phyloP scores from a whole-genome alignment of 2,888 invertebrate genomes.

The Molorchus minor region DNA sequence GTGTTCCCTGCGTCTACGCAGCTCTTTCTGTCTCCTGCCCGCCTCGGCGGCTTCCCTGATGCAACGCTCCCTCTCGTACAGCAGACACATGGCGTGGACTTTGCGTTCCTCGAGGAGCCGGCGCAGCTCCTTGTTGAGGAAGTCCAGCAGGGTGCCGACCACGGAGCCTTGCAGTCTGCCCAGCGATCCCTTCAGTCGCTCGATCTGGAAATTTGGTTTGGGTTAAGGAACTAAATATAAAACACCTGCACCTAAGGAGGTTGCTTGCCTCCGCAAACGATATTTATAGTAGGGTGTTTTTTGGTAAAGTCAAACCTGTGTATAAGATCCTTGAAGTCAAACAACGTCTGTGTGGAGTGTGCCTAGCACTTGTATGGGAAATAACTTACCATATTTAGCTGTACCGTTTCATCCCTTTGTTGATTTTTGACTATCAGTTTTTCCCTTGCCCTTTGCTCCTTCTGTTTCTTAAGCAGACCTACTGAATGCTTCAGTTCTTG shows the following conservation, averaged over 20 bases:
- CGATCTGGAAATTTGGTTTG: slow-evolving; percentile 59
- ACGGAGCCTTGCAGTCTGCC: slow-evolving; percentile 77
- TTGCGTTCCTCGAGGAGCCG: slow-evolving; percentile 80
- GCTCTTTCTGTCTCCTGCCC: slow-evolving; percentile 80
- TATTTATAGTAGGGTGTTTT: too few species aligned
- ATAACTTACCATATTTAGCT: slow-evolving; percentile 43
- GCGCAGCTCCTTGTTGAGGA: slow-evolving; percentile 79
- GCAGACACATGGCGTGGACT: slow-evolving; percentile 79
- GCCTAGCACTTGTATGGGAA: too few species aligned
- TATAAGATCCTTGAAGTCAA: too few species aligned
- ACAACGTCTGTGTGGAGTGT: too few species aligned
- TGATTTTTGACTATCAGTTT: slow-evolving; percentile 53
- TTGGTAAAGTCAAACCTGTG: too few species aligned
- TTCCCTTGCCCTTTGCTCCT: slow-evolving; percentile 51
- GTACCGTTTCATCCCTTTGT: slow-evolving; percentile 55
- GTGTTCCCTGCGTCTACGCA: slow-evolving; percentile 75
- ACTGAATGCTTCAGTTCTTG: slow-evolving; percentile 76
- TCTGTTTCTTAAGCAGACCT: slow-evolving; percentile 70
- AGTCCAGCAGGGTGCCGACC: slow-evolving; percentile 76
- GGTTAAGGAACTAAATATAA: too few species aligned
- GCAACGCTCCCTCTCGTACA: slow-evolving; percentile 80
- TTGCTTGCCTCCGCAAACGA: too few species aligned
- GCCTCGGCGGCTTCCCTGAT: slow-evolving; percentile 83
- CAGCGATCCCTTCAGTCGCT: slow-evolving; percentile 70
- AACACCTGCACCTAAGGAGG: too few species aligned